phyloP scores from a whole-genome alignment of 1,140 invertebrate species.

The Pogonomyrmex barbatus region DNA sequence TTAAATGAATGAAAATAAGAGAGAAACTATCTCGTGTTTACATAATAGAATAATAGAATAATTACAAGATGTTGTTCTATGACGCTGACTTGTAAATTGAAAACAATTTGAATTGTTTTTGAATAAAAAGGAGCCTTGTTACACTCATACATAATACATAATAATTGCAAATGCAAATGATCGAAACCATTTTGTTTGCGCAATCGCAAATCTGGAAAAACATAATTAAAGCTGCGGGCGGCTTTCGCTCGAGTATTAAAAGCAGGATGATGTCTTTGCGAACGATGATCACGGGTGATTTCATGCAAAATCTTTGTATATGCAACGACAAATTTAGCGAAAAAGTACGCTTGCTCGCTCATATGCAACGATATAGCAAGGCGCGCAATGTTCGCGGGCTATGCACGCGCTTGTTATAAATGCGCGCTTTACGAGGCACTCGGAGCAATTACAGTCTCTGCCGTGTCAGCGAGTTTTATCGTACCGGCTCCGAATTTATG shows the following conservation, averaged over 20 bases:
- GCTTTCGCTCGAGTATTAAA: neutral
- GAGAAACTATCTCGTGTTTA: neutral
- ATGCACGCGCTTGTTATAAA: conserved; percentile 67
- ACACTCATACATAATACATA: neutral
- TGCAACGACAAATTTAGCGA: conserved; percentile 52
- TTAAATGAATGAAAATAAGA: neutral
- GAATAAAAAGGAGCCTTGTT: neutral
- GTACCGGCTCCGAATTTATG: conserved; percentile 69
- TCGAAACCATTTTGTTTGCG: neutral
- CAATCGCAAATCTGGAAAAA: neutral
- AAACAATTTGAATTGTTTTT: neutral
- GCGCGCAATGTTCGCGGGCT: conserved; percentile 46
- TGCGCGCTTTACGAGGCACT: conserved; percentile 71
- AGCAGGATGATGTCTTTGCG: neutral
- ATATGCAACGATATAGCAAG: conserved; percentile 52
- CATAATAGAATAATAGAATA: neutral
- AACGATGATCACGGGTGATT: neutral
- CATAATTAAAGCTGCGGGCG: neutral
- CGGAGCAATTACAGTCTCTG: conserved; percentile 70
- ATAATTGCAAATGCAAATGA: neutral
- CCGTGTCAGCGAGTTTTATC: conserved; percentile 72
- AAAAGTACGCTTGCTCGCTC: conserved; percentile 57
- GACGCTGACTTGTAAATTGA: neutral
- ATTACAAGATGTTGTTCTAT: neutral
- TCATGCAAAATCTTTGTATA: conserved; percentile 1